Evolutionary conservation across 1,140 invertebrate species (phyloP), one percentile per base, ranked within the genome.

Genomic region (Microvelia longipes): DNA sequence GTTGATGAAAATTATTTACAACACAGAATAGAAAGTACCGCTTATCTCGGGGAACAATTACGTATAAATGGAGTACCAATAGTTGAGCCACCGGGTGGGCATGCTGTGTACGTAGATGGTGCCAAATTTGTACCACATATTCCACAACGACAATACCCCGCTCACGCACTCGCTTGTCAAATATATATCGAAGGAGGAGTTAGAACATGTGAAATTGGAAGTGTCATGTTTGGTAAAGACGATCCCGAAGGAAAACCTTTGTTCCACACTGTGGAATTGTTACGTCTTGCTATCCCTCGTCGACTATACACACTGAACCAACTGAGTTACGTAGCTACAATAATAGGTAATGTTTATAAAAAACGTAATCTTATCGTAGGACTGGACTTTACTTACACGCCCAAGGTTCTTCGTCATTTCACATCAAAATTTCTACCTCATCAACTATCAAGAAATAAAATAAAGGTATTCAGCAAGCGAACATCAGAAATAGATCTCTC

Each of bases 111-210:
- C 35, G 19, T 50, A 5, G 35, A 50, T 19, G 35, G 5, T 19
- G 19, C 5, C 5, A 50, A 19, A 11, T 50, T 50, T 50, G 35
- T 19, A 50, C 35, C 35, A 11, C 35, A 50, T 50, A 50, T 50
- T 19, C 35, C 35, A 5, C 35, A 5, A 11, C 35, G 19, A 11
- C 35, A 50, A 19, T 50, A 11, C 35, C 35, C 35, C 35, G 35
- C 5, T 50, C 35, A 50, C 5, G 35, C 35, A 19, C 5, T 50
- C 5, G 35, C 19, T 5, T 50, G 35, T 50, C 35, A 66, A 28
- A n/a, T 66, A 25, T 66, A 66, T 28, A 15, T 28, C 15, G 28
- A 66, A 27, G 65, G 77, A 81, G 75, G n/a, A 13, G 24, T n/a
- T 24, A 65, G 26, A n/a, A 11, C 63, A 11, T 25, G 28, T 19